Conservation (phyloP, 1,140 invertebrate genomes). For the Thaumatotibia leucotreta region DNA sequence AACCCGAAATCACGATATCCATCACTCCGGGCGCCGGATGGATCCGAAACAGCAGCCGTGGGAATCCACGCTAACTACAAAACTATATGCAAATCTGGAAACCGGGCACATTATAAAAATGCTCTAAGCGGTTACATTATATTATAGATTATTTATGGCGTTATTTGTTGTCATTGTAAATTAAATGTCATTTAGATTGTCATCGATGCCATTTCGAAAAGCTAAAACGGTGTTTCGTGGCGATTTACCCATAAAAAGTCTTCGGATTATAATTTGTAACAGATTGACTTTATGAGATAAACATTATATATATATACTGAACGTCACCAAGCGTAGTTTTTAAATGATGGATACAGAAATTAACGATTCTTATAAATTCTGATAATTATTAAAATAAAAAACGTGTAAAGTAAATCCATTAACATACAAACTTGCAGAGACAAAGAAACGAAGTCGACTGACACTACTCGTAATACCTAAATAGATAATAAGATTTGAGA, state of each 20-base stretch:
- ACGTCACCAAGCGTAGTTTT: no score
- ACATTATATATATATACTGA: no score
- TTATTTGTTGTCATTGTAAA: background rate
- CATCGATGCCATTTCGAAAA: background rate
- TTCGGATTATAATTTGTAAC: no score
- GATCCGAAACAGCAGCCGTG: background rate
- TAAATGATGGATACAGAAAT: no score
- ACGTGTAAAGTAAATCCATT: no score
- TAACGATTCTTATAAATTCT: no score
- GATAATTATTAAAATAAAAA: no score
- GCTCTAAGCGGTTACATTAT: background rate
- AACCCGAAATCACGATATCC: background rate
- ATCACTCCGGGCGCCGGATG: background rate
- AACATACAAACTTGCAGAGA: no score
- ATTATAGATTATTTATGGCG: background rate
- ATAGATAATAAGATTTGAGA: no score
- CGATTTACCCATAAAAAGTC: background rate
- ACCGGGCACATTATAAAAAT: slow-evolving; percentile 9
- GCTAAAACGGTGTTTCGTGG: background rate
- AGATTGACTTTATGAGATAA: no score
- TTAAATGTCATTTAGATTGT: background rate
- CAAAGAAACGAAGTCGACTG: no score
- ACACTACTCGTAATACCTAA: no score
- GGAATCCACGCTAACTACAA: background rate
- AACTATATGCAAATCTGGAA: background rate